These are phyloP conservation scores for Microctenopoma lineatum DNA, from an alignment of 2,797 vertebrate genomes.

Conservation along the genomic window DNA sequence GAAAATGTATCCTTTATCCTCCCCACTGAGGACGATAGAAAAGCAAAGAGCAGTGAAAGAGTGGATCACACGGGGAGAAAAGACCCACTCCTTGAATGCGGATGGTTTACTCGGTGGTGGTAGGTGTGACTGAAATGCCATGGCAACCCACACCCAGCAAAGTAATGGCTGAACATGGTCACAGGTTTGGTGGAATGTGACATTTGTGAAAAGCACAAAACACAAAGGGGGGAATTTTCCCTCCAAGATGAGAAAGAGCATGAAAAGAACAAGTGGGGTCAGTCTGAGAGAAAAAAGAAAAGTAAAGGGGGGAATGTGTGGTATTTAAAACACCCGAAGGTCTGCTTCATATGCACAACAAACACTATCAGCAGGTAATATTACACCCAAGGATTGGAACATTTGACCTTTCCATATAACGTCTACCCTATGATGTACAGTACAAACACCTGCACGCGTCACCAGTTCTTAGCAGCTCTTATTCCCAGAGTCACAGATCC, in stretches of 20 bases:
- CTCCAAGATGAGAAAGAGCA: slow-evolving; percentile 44
- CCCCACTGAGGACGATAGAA: slow-evolving; percentile 38
- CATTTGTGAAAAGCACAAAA: slow-evolving; percentile 42
- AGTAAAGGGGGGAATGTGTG: slow-evolving; percentile 38
- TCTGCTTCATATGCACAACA: background rate
- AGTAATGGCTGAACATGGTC: slow-evolving; percentile 44
- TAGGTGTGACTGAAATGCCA: slow-evolving; percentile 59
- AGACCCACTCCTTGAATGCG: slow-evolving; percentile 43
- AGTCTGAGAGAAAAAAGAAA: slow-evolving; percentile 30
- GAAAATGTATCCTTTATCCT: slow-evolving; percentile 75
- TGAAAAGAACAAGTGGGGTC: slow-evolving; percentile 38
- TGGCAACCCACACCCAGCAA: slow-evolving; percentile 55
- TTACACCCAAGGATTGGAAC: background rate
- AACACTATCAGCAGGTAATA: background rate
- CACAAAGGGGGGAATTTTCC: slow-evolving; percentile 67
- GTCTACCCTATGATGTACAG: background rate
- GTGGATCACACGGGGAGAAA: slow-evolving; percentile 17
- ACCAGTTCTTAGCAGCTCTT: slow-evolving; percentile 24
- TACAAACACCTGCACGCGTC: background rate
- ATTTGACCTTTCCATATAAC: background rate
- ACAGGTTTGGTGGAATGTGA: slow-evolving; percentile 71
- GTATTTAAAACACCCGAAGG: slow-evolving; percentile 29
- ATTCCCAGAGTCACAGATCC: slow-evolving; percentile 9
- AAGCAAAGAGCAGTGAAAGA: slow-evolving; percentile 50
- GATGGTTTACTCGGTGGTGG: slow-evolving; percentile 48